phyloP scores from a whole-genome alignment of 1,140 invertebrate species.

The Bacillus rossius region DNA sequence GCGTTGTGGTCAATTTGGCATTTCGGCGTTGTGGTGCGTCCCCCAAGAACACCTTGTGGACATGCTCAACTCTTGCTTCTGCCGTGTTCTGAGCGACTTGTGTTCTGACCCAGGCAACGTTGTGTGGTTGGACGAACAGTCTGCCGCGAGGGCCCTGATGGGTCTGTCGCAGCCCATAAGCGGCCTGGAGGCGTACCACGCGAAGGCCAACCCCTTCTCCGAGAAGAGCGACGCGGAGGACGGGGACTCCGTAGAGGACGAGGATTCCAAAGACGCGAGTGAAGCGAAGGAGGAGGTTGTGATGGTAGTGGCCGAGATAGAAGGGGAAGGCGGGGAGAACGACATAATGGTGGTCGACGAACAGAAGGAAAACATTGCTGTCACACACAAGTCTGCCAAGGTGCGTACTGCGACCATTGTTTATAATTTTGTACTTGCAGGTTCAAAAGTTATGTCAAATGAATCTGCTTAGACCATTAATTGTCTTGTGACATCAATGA shows the following conservation, averaged over 20 bases:
- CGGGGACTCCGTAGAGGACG: constrained; percentile 35
- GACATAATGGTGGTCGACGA: constrained; percentile 21
- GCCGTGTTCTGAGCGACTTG: background rate
- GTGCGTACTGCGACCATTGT: no score
- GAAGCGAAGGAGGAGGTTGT: constrained; percentile 14
- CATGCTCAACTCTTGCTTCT: no score
- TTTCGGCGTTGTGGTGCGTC: no score
- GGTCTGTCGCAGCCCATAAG: constrained; percentile 49
- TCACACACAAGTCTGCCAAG: constrained; percentile 1
- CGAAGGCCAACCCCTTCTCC: constrained; percentile 31
- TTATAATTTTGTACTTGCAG: no score
- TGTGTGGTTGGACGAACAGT: constrained; percentile 64
- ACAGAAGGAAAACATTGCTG: constrained; percentile 21
- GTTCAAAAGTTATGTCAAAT: no score
- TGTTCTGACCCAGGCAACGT: constrained; percentile 57
- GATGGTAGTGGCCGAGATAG: constrained; percentile 13
- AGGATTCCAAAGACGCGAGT: constrained; percentile 39
- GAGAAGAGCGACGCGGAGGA: constrained; percentile 38
- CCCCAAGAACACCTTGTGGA: no score
- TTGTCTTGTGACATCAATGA: no score
- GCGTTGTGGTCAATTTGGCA: no score
- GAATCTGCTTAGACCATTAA: no score
- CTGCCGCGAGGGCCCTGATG: constrained; percentile 62
- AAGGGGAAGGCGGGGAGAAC: constrained; percentile 24
- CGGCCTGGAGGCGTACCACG: constrained; percentile 35